Percentiles rank a stretch among this genome's conserved stretches.
Conservation (phyloP, 1,140 invertebrate genomes). For the Caenorhabditis brenneri region DNA sequence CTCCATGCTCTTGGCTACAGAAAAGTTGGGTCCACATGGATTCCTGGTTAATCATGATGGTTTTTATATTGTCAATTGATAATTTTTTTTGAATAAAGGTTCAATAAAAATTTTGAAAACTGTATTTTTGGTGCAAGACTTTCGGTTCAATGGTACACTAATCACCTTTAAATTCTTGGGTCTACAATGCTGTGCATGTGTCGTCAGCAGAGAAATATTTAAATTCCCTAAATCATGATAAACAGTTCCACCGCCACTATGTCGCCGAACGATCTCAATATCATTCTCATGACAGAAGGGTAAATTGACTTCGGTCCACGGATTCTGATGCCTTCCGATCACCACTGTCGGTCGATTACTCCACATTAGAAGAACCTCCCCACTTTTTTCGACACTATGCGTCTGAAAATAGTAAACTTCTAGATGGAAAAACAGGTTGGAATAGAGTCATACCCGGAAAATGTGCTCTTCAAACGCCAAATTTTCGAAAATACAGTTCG, state of each 20-base stretch:
- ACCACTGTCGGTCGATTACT: slow-evolving; percentile 89
- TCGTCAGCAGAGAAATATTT: slow-evolving; percentile 65
- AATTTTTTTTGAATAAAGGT: too few species aligned
- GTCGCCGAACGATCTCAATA: slow-evolving; percentile 78
- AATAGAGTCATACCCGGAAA: not conserved
- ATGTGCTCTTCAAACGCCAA: slow-evolving; percentile 65
- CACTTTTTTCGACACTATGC: slow-evolving; percentile 57
- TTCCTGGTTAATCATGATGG: too few species aligned
- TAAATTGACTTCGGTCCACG: slow-evolving; percentile 87
- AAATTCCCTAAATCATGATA: slow-evolving; percentile 81
- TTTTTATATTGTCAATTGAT: too few species aligned
- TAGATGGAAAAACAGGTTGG: not conserved
- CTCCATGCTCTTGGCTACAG: too few species aligned
- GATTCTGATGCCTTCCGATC: slow-evolving; percentile 94
- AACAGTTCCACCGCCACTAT: slow-evolving; percentile 94
- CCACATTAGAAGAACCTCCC: slow-evolving; percentile 63
- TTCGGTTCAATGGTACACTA: too few species aligned
- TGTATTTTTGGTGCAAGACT: too few species aligned
- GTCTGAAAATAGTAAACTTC: slow-evolving; percentile 61
- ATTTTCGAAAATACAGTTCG: slow-evolving; percentile 65
- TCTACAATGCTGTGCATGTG: slow-evolving; percentile 62
- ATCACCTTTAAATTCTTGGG: slow-evolving; percentile 60
- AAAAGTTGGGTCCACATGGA: too few species aligned
- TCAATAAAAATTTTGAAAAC: too few species aligned
- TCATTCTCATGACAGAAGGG: slow-evolving; percentile 52